phyloP scores from a whole-genome alignment of 2,888 invertebrate species.

The Heliothis peltigera region DNA sequence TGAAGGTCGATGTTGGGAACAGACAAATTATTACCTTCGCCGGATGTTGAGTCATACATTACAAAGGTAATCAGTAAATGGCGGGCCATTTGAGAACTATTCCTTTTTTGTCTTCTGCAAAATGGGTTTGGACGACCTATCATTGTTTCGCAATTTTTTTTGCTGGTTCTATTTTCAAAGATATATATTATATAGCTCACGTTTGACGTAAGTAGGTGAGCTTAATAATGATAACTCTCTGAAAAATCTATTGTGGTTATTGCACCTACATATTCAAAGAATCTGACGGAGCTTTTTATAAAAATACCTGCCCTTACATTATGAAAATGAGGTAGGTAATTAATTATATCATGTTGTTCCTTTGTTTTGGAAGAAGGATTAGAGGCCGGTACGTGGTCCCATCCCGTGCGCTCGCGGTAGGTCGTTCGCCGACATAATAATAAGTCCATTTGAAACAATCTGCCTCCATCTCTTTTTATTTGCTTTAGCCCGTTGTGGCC shows the following conservation, averaged over 20 bases:
- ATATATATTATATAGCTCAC: not conserved
- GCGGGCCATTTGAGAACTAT: constrained; percentile 52
- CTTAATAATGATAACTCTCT: not conserved
- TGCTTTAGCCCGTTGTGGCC: constrained; percentile 68
- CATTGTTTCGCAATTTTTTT: constrained; percentile 13
- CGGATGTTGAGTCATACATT: constrained; percentile 66
- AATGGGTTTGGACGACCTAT: constrained; percentile 28
- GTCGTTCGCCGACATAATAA: constrained; percentile 74
- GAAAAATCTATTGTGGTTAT: not conserved
- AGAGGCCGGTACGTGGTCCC: constrained; percentile 47
- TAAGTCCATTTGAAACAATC: constrained; percentile 83
- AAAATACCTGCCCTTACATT: not conserved
- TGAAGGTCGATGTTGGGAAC: constrained; percentile 77
- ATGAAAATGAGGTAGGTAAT: constrained; percentile 34
- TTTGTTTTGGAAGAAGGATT: constrained; percentile 49
- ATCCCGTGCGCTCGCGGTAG: constrained; percentile 70
- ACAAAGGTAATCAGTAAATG: constrained; percentile 64
- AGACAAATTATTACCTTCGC: constrained; percentile 71
- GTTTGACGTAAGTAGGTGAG: not conserved
- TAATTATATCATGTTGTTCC: constrained; percentile 44
- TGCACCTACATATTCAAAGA: too few relatives aligned
- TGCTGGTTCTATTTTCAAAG: not conserved
- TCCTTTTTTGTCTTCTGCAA: constrained; percentile 40
- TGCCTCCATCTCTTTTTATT: constrained; percentile 73
- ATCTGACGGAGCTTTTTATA: not conserved